These are phyloP conservation scores for Macrobrachium rosenbergii DNA, from an alignment of 1,140 invertebrate species.

Conservation along the genomic window DNA sequence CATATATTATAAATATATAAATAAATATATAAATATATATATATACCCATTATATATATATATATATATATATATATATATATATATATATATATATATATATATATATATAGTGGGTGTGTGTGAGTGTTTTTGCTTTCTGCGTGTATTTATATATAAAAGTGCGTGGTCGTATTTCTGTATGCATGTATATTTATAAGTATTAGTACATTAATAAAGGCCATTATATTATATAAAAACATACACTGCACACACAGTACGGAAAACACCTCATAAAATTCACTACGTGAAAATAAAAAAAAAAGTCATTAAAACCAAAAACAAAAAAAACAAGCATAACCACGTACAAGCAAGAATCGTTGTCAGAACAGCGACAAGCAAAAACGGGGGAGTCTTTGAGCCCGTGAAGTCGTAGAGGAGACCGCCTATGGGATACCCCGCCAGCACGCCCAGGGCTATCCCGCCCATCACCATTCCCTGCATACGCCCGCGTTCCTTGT, in stretches of 20 bases:
- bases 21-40: slow-evolving; percentile 1
- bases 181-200: slow-evolving; percentile 6
- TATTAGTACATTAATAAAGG: background rate
- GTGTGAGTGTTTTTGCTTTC: too few relatives aligned
- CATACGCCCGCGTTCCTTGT: slow-evolving; percentile 76
- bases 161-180: background rate
- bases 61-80: background rate
- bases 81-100: slow-evolving; percentile 1
- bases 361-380: slow-evolving; percentile 78
- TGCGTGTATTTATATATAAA: background rate
- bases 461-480: slow-evolving; percentile 86
- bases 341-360: slow-evolving; percentile 71
- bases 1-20: background rate
- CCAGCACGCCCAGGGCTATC: slow-evolving; percentile 82
- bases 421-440: slow-evolving; percentile 85
- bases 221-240: too few relatives aligned
- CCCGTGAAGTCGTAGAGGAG: slow-evolving; percentile 82
- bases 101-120: background rate
- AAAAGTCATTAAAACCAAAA: background rate
- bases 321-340: background rate
- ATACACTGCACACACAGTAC: too few relatives aligned
- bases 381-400: slow-evolving; percentile 79
- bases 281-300: too few relatives aligned
- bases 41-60: background rate
- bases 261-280: too few relatives aligned